Evolutionary conservation across 1,140 invertebrate species (phyloP).

Genomic region (Linepithema humile): DNA sequence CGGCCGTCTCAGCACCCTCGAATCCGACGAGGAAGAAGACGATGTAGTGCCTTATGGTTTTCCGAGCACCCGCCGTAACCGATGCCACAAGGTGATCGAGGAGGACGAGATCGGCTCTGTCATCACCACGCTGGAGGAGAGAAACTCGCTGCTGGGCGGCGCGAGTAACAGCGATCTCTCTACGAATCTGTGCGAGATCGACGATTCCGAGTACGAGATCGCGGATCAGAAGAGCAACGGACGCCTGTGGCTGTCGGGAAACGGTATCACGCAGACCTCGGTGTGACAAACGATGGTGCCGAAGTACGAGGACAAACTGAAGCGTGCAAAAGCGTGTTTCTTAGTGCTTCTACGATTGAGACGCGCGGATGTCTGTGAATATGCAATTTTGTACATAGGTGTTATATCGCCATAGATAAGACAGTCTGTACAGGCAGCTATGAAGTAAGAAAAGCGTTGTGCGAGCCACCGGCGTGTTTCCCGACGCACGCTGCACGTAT

Average conservation of each 20-base stretch:
- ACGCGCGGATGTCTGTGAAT: conserved; percentile 72
- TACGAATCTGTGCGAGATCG: conserved; percentile 95
- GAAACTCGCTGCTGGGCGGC: conserved; percentile 89
- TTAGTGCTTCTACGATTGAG: conserved; percentile 69
- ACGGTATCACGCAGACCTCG: conserved; percentile 85
- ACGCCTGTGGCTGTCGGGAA: conserved; percentile 82
- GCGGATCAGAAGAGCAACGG: conserved; percentile 85
- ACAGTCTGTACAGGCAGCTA: conserved; percentile 78
- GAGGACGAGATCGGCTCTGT: conserved; percentile 85
- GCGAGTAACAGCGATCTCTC: conserved; percentile 94
- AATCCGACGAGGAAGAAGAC: conserved; percentile 84
- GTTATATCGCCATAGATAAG: conserved; percentile 68
- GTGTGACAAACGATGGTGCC: conserved; percentile 83
- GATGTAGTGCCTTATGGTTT: conserved; percentile 89
- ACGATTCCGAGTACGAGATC: conserved; percentile 93
- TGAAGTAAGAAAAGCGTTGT: conserved; percentile 22
- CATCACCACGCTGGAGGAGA: conserved; percentile 88
- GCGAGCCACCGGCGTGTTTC: conserved; percentile 3
- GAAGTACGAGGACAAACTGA: conserved; percentile 51
- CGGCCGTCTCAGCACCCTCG: conserved; percentile 80
- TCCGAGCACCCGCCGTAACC: conserved; percentile 86
- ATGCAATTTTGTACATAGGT: conserved; percentile 78
- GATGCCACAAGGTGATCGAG: conserved; percentile 81
- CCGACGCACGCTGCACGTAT: conserved; percentile 21
- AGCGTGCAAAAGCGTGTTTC: conserved; percentile 51